Evolutionary conservation across 2,797 vertebrate species (phyloP).

Genomic region (Antrozous pallidus): DNA sequence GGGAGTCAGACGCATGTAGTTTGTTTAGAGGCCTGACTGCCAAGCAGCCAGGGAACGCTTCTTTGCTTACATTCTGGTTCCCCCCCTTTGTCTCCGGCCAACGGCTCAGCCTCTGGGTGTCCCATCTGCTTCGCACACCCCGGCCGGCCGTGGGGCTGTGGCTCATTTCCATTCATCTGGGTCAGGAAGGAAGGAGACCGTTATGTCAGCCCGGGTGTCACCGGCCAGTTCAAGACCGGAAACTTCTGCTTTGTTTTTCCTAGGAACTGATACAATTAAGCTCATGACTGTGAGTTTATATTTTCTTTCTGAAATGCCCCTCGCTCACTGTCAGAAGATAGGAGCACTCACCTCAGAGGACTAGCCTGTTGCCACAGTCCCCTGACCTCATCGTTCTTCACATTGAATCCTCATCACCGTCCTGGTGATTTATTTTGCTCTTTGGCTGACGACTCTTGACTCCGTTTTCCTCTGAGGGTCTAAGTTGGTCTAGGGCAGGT

Average conservation of each 20-base stretch:
- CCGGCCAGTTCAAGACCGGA: neutral
- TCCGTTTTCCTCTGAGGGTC: slow-evolving; percentile 3
- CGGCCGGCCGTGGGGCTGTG: neutral
- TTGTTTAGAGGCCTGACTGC: slow-evolving; percentile 76
- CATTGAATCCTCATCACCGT: neutral
- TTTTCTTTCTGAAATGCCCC: slow-evolving; percentile 14
- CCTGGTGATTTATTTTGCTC: neutral
- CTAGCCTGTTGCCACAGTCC: neutral
- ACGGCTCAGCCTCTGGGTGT: slow-evolving; percentile 35
- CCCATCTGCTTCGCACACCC: slow-evolving; percentile 55
- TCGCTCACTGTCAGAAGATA: neutral
- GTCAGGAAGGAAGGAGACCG: slow-evolving; percentile 42
- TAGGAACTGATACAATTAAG: neutral
- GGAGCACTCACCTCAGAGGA: neutral
- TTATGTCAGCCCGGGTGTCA: slow-evolving; percentile 18
- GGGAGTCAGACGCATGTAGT: slow-evolving; percentile 67
- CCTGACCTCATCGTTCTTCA: neutral
- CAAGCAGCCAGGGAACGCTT: slow-evolving; percentile 71
- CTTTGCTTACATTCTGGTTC: slow-evolving; percentile 67
- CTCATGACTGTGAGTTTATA: neutral
- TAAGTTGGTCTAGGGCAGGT: neutral
- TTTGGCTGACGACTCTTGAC: neutral
- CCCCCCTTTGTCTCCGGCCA: slow-evolving; percentile 61
- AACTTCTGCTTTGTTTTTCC: neutral
- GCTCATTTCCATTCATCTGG: slow-evolving; percentile 48